Conservation (phyloP, 2,888 invertebrate genomes). For the Stegophylla sp. region DNA sequence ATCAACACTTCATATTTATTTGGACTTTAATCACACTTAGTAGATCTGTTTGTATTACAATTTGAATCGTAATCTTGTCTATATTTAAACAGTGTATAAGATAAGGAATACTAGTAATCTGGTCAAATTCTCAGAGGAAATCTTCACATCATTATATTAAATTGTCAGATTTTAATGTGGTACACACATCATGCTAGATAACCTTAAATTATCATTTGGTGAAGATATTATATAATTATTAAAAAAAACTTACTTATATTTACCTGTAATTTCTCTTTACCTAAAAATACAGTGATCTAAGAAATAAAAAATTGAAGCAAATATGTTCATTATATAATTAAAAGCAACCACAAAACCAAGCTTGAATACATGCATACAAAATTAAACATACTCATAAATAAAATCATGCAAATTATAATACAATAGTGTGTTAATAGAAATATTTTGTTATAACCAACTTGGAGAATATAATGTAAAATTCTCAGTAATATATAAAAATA, state of each 20-base stretch:
- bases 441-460: conserved; percentile 45
- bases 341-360: conserved; percentile 55
- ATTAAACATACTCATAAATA: conserved; percentile 35
- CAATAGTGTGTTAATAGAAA: conserved; percentile 44
- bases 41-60: conserved; percentile 53
- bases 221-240: conserved; percentile 42
- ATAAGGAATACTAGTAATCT: conserved; percentile 56
- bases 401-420: conserved; percentile 46
- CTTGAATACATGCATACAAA: conserved; percentile 52
- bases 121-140: conserved; percentile 55
- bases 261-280: conserved; percentile 47
- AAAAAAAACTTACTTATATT: conserved; percentile 54
- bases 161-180: conserved; percentile 49
- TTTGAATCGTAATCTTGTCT: conserved; percentile 54
- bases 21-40: conserved; percentile 58
- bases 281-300: conserved; percentile 51
- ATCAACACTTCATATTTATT: conserved; percentile 45
- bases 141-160: conserved; percentile 54
- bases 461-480: conserved; percentile 30
- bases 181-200: conserved; percentile 51
- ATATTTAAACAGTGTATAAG: conserved; percentile 53
- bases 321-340: conserved; percentile 21
- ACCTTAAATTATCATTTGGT: conserved; percentile 56
- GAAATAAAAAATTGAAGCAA: conserved; percentile 47
- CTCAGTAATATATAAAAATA: conserved; percentile 18